Base-by-base conservation (phyloP, 1,140 invertebrate genomes). In the Macrobrachium nipponense region DNA sequence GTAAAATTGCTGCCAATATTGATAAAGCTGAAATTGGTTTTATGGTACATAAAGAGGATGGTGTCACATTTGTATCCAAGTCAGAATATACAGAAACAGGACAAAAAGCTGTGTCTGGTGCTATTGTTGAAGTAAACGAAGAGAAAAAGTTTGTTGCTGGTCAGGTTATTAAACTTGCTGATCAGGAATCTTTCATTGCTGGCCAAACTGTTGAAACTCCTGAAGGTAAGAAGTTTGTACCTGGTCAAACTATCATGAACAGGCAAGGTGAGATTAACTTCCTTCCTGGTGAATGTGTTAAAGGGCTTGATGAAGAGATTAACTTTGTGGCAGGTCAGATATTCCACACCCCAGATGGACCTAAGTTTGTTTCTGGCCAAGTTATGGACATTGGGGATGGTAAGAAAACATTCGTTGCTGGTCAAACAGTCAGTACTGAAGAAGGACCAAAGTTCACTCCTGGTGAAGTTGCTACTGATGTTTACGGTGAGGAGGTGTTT, bases 371-470 rank as follows among this genome's bases (percentile, higher is more conserved):
- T 75, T 95, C 95, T 44, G 95, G 95, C 2, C 92, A 95, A 72
- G 95, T 94, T 66, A 92, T 96, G 14, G 93, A 94, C 88, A 94
- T 94, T 0, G 93, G 94, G 23, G 91, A 93, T 43, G 87, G 87
- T 6, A 87, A 87, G 72, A 75, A 72, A 10, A 51, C 75, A 15
- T 90, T 90, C 64, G 72, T 95, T 59, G 93, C 95, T 91, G 94
- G 95, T 11, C 94, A 95, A 90, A 92, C 95, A 77, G 90, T 95
- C 4, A 92, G 91, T 70, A 94, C 94, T 0, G 90, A 92, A 15
- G 93, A 93, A 84, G 94, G 94, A 2, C 93, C 95, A 11, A 94
- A 95, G 90, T 95, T 95, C 90, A 93, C 94, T 86, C 94, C 94
- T 1, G 94, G 94, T n/a, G 88, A 90, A 81, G 75, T 88, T 44